Conservation (phyloP, 2,888 invertebrate species). For the Bellardia pandia region DNA sequence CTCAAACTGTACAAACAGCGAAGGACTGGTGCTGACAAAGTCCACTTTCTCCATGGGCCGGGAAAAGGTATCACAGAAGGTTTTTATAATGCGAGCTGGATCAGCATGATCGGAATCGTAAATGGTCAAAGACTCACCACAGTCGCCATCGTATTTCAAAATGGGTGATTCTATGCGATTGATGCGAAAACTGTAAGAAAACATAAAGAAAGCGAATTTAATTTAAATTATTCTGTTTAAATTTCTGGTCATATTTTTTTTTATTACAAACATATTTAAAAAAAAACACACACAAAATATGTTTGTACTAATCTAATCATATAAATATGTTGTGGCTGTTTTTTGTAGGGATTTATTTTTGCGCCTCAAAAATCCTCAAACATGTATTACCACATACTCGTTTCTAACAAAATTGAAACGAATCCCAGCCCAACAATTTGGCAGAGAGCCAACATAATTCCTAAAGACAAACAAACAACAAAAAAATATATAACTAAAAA, state of each 20-base stretch:
- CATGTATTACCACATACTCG: constrained; percentile 58
- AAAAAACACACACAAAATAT: constrained; percentile 4
- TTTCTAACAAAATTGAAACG: constrained; percentile 38
- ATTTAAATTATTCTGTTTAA: neutral
- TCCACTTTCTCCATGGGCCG: constrained; percentile 97
- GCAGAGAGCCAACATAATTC: constrained; percentile 68
- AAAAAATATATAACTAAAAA: neutral
- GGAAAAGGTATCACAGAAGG: constrained; percentile 97
- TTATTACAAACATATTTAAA: neutral
- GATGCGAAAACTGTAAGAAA: constrained; percentile 92
- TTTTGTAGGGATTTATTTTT: constrained; percentile 47
- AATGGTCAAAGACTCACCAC: constrained; percentile 94
- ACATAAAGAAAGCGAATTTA: constrained; percentile 64
- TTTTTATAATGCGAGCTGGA: constrained; percentile 95
- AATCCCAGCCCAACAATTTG: constrained; percentile 63
- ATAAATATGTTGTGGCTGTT: neutral
- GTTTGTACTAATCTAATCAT: constrained; percentile 31
- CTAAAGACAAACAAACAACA: constrained; percentile 7
- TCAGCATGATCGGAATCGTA: constrained; percentile 95
- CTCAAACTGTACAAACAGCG: constrained; percentile 94
- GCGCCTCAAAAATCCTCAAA: constrained; percentile 63
- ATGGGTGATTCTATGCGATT: constrained; percentile 95
- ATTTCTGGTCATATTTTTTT: neutral
- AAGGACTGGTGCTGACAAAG: constrained; percentile 94
- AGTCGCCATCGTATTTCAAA: constrained; percentile 93